Evolutionary conservation across 2,888 invertebrate genomes (phyloP).

Genomic region (Empis livida): DNA sequence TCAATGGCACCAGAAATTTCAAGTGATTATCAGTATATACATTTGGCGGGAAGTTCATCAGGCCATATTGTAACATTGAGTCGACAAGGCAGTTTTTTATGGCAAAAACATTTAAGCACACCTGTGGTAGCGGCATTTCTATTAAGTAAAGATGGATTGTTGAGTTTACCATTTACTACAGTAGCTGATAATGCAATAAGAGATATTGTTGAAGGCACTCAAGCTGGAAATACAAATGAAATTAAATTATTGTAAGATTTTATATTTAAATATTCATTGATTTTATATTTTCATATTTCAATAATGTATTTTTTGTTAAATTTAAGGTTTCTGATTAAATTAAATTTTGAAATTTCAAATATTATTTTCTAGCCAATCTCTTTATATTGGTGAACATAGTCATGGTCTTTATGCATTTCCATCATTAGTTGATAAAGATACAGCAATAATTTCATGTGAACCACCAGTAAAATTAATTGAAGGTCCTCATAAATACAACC

Average conservation of each 20-base stretch:
- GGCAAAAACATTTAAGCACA: conserved; percentile 77
- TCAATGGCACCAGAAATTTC: conserved; percentile 65
- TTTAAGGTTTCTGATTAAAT: neutral
- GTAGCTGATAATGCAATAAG: conserved; percentile 76
- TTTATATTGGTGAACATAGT: conserved; percentile 82
- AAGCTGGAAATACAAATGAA: conserved; percentile 46
- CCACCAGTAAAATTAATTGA: conserved; percentile 60
- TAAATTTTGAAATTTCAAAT: conserved; percentile 1
- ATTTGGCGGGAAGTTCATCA: conserved; percentile 81
- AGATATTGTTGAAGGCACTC: conserved; percentile 50
- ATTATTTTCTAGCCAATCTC: conserved; percentile 54
- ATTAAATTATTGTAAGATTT: conserved; percentile 46
- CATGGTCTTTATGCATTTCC: conserved; percentile 84
- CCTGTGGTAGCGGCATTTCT: conserved; percentile 85
- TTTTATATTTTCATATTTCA: too few species aligned
- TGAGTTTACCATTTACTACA: conserved; percentile 78
- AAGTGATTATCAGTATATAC: conserved; percentile 72
- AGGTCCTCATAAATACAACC: conserved; percentile 44
- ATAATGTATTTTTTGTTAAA: too few species aligned
- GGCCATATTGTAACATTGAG: conserved; percentile 79
- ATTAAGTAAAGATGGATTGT: conserved; percentile 59
- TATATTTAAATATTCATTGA: neutral
- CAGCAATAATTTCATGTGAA: conserved; percentile 65
- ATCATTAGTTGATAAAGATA: conserved; percentile 81
- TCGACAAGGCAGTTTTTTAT: conserved; percentile 64